Evolutionary conservation across 2,888 invertebrate genomes (phyloP), one percentile per base, ranked within the genome.

Genomic region (Capitulum mitella): DNA sequence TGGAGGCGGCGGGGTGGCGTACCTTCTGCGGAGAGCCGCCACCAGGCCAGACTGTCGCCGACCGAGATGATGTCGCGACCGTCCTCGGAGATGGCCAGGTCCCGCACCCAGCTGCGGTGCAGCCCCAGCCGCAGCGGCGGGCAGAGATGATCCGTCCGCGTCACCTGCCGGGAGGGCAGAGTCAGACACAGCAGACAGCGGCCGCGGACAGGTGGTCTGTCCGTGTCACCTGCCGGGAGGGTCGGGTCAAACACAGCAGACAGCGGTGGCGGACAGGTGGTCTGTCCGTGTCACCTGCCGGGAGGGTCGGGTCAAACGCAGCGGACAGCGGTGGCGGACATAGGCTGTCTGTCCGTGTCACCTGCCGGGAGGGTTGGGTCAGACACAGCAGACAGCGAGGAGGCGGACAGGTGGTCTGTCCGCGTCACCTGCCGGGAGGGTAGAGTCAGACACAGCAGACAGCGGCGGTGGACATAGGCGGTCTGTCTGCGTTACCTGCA

Each of bases 21-120:
- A 61, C 61, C 29, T 70, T 70, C 37, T 3, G 10, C 10, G 64
- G n/a, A 46, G 46, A 76, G 76, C 22, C 32, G 43, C 76, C 76
- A 76, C 76, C 76, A 76, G 46, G 76, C 76, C 14, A 76, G 76
- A 22, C 46, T 19, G 76, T 76, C 76, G 29, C 46, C 43, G 29
- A 76, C 14, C 5, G 46, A 46, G 46, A 76, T 19, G 14, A 76
- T n/a, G 14, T 12, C 14, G 29, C 46, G n/a, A 5, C 76, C 43
- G 46, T 75, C 46, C 12, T 43, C 46, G 12, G 43, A 46, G 8
- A 75, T 19, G 75, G 46, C 46, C 43, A 75, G n/a, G 75, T 75
- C 75, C 29, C n/a, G 22, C 43, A 75, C 75, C 75, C 19, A 22
- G 43, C 43, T 46, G 29, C 46, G 75, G 40, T 75, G 75, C 26